Conservation (phyloP, 2,113 vertebrate species). For the Odocoileus hemionus region DNA sequence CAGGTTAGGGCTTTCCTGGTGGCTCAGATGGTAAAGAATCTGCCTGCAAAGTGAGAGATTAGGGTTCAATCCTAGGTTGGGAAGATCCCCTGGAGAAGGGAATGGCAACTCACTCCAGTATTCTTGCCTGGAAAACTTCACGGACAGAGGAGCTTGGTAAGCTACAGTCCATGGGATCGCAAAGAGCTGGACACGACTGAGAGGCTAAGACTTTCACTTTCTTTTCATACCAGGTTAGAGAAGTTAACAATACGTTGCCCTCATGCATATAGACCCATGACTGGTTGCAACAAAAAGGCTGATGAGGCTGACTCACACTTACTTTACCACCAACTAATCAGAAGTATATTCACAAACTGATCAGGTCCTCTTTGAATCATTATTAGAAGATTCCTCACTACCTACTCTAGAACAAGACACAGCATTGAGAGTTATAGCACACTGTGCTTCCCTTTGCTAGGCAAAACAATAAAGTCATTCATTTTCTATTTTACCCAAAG, state of each 20-base stretch:
- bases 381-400: not conserved
- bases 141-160: not conserved
- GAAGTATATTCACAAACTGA: not conserved
- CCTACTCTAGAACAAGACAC: not conserved
- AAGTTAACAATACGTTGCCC: not conserved
- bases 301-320: not conserved
- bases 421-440: not conserved
- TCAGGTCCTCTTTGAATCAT: not conserved
- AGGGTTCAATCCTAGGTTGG: not conserved
- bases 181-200: not conserved
- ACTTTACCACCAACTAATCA: not conserved
- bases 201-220: not conserved
- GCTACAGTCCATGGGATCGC: not conserved
- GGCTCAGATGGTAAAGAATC: not conserved
- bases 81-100: not conserved
- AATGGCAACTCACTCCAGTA: not conserved
- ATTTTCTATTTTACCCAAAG: not conserved
- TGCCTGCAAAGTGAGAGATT: not conserved
- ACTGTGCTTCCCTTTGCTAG: not conserved
- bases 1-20: not conserved
- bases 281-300: not conserved
- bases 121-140: not conserved
- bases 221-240: not conserved
- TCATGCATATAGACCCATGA: not conserved
- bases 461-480: not conserved